Percentiles rank a stretch among this genome's conserved stretches.
Evolutionary conservation across 2,888 invertebrate genomes (phyloP).

Genomic region (Chloroclysta siterata): DNA sequence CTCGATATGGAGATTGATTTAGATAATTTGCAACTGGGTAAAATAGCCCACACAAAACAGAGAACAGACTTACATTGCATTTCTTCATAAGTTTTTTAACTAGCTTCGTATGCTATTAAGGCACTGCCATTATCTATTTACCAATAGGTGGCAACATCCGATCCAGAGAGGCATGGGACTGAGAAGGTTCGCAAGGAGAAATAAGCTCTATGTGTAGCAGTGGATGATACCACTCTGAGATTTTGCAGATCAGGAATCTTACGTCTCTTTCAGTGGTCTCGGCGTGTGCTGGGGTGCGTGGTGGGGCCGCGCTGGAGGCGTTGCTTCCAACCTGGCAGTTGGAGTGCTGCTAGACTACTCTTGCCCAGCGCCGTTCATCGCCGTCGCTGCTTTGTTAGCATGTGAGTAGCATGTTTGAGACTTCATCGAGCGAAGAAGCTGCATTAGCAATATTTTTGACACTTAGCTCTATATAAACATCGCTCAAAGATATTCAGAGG

Average conservation of each 20-base stretch:
- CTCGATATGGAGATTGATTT: no score
- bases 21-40: no score
- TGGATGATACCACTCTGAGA: not conserved
- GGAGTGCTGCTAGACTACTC: slow-evolving; percentile 86
- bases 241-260: not conserved
- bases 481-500: no score
- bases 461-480: no score
- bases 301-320: slow-evolving; percentile 87
- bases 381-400: slow-evolving; percentile 84
- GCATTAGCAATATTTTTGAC: no score
- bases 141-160: no score
- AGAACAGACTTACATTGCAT: no score
- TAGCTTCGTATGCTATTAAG: no score
- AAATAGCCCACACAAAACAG: no score
- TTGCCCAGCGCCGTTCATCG: slow-evolving; percentile 86
- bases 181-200: not conserved
- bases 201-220: not conserved
- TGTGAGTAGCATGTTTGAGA: slow-evolving; percentile 61
- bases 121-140: no score
- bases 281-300: slow-evolving; percentile 87
- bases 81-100: no score
- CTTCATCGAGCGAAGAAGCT: no score
- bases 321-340: slow-evolving; percentile 87
- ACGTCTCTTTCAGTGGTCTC: slow-evolving; percentile 76
- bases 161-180: not conserved